These are phyloP conservation scores for Cricetomys ansorgei DNA, from an alignment of 2,113 vertebrate species.

Conservation along the genomic window DNA sequence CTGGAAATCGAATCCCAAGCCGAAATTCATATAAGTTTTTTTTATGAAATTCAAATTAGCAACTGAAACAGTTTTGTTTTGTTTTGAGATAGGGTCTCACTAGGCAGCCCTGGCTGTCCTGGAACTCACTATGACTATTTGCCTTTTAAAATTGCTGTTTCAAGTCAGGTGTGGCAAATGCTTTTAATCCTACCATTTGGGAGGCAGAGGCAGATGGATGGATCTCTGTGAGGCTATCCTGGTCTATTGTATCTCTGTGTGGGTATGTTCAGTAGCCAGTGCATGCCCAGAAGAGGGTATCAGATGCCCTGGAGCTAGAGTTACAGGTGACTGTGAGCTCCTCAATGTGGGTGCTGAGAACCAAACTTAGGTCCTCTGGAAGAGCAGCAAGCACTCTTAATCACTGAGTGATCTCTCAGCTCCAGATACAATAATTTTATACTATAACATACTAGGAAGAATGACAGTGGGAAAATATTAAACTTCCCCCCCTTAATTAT, in stretches of 20 bases:
- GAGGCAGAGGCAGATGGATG: neutral
- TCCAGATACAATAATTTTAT: neutral
- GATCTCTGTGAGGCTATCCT: neutral
- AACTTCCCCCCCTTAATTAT: neutral
- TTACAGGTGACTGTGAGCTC: no score
- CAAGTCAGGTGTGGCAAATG: neutral
- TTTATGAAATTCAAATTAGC: neutral
- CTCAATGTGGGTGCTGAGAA: no score
- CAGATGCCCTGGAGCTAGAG: no score
- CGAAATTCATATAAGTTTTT: neutral
- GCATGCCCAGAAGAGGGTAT: no score
- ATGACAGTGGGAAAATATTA: neutral
- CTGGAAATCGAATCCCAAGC: neutral
- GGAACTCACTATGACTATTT: neutral
- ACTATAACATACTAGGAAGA: neutral
- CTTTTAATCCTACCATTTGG: neutral
- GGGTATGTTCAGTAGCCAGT: no score
- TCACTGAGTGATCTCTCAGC: neutral
- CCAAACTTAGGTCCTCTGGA: no score
- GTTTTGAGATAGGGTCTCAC: neutral
- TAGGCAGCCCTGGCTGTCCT: neutral
- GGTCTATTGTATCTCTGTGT: neutral
- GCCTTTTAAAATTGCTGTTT: neutral
- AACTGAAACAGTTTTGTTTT: slow-evolving; percentile 30
- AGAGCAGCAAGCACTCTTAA: neutral